Percentiles rank a stretch among this genome's conserved stretches.
phyloP scores from a whole-genome alignment of 2,888 invertebrate species.

The Plutella xylostella region DNA sequence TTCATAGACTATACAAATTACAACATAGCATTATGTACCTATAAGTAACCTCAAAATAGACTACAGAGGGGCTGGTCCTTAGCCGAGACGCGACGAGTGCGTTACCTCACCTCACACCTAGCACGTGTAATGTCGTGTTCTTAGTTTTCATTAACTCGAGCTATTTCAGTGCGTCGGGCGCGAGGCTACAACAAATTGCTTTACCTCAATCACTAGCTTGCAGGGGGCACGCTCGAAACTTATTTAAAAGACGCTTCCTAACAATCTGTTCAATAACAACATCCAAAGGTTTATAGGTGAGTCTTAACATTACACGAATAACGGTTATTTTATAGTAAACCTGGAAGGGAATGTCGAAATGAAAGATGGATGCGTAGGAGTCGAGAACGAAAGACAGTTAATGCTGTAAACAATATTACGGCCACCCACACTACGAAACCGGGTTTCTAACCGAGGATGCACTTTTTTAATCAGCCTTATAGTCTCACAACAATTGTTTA shows the following conservation, averaged over 20 bases:
- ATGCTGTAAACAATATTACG: too few species aligned
- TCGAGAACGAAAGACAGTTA: not conserved
- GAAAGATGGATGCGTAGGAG: conserved; percentile 1
- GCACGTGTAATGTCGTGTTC: conserved; percentile 55
- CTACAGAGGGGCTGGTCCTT: too few species aligned
- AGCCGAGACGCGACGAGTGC: conserved; percentile 39
- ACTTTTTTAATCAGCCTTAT: too few species aligned
- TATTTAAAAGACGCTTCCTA: not conserved
- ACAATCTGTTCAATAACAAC: not conserved
- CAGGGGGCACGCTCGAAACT: conserved; percentile 2
- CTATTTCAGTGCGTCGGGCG: conserved; percentile 39
- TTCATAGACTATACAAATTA: too few species aligned
- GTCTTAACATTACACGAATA: not conserved
- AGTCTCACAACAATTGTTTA: too few species aligned
- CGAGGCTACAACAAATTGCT: conserved; percentile 16
- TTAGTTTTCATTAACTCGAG: conserved; percentile 41
- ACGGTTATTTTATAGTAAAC: not conserved
- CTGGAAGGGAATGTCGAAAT: not conserved
- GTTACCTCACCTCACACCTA: conserved; percentile 53
- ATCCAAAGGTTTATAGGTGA: not conserved
- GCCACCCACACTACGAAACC: too few species aligned
- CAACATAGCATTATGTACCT: too few species aligned
- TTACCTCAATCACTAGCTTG: conserved; percentile 10
- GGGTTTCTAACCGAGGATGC: not conserved
- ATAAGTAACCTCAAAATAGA: too few species aligned